Conservation (phyloP, 2,797 vertebrate genomes). For the Bradypodion pumilum region DNA sequence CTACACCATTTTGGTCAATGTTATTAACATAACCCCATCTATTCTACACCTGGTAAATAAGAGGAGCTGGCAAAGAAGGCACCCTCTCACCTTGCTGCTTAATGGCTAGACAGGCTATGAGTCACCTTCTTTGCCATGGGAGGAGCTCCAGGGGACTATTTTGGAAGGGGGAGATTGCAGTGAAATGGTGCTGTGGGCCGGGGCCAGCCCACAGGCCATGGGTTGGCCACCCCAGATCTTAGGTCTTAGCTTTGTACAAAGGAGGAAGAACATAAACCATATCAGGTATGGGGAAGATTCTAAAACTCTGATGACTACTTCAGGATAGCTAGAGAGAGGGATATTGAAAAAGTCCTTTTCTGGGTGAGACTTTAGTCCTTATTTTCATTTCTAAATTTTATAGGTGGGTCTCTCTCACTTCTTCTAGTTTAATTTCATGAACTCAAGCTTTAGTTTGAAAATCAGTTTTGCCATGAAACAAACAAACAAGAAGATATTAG, state of each 20-base stretch:
- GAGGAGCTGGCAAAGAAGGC: background rate
- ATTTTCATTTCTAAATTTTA: background rate
- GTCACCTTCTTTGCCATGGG: background rate
- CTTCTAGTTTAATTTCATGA: background rate
- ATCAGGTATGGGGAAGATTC: background rate
- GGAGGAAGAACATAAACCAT: background rate
- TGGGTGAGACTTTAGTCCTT: background rate
- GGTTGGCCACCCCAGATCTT: too few species aligned
- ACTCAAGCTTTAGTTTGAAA: background rate
- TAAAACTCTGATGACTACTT: background rate
- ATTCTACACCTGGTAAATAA: background rate
- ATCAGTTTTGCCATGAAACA: background rate
- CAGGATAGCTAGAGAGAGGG: background rate
- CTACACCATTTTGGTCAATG: too few species aligned
- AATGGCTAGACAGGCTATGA: background rate
- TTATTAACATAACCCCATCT: background rate
- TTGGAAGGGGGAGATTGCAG: too few species aligned
- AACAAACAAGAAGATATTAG: background rate
- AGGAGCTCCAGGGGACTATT: too few species aligned
- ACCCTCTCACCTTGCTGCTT: background rate
- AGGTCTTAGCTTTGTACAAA: too few species aligned
- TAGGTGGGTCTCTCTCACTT: background rate
- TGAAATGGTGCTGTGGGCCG: too few species aligned
- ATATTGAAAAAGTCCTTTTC: background rate
- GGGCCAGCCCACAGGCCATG: too few species aligned